Evolutionary conservation across 2,888 invertebrate species (phyloP), one percentile per base, ranked within the genome.

Genomic region (Hirtodrosophila cameraria): DNA sequence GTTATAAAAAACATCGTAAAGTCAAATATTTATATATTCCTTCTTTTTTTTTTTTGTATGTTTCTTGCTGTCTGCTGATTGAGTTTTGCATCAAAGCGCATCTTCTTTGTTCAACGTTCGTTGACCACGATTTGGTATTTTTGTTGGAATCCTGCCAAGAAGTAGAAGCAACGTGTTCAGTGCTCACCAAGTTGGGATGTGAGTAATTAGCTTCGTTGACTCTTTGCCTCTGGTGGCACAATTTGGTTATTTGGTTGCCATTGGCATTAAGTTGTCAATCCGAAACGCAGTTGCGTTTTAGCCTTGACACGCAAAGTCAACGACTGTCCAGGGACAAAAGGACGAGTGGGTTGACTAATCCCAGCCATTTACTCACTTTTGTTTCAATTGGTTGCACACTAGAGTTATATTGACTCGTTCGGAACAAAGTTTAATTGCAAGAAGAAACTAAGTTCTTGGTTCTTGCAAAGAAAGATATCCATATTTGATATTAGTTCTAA

Each of bases 201-300:
- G 75, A 72, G 77, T 84, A 82, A 82, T 82, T 78, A 81, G 74
- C 68, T 63, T 18, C 41, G 49, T 68, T 60, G 63, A 38, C 42
- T 63, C 46, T 38, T 28, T 42, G 54, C 38, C 9, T 35, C 42
- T 33, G 23, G 28, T 18, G 33, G 25, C 33, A 33, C 38, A n/a
- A n/a, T n/a, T n/a, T n/a, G n/a, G n/a, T n/a, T n/a, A 45, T 38
- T 65, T 15, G 67, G 49, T 48, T 68, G 58, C 42, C 57, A 46
- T 15, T 35, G 62, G 81, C 52, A 81, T 81, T 76, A 78, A 67
- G 58, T 60, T 78, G 78, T 84, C 84, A 75, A 62, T 66, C 27
- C 35, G 35, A 20, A 23, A 9, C 43, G 45, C 30, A 43, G 42
- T 60, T 60, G 59, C 50, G 42, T 46, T 46, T 52, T 55, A 58